Percentiles rank a stretch among this genome's conserved stretches.
These are phyloP conservation scores for Hanleya hanleyi DNA, from an alignment of 2,888 invertebrate species.

Conservation along the genomic window DNA sequence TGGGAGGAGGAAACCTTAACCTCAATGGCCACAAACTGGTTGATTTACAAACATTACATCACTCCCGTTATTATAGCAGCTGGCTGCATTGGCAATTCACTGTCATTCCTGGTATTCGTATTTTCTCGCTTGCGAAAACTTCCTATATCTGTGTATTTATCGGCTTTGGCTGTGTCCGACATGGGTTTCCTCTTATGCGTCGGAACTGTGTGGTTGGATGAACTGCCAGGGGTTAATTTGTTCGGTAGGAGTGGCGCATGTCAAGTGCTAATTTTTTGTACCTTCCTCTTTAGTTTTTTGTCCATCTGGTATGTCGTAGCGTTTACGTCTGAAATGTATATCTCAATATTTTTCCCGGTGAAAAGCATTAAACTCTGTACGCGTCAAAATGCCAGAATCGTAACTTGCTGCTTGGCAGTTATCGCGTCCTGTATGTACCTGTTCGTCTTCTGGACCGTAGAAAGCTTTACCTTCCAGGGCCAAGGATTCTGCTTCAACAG, in stretches of 20 bases:
- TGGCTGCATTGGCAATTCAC: conserved; percentile 51
- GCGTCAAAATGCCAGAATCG: conserved; percentile 36
- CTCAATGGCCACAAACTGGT: too few relatives aligned
- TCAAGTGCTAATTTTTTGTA: conserved; percentile 50
- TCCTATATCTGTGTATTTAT: conserved; percentile 53
- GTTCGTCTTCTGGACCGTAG: conserved; percentile 49
- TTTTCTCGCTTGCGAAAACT: conserved; percentile 46
- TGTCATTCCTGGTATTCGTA: conserved; percentile 52
- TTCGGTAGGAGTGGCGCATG: conserved; percentile 51
- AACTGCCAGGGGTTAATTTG: conserved; percentile 36
- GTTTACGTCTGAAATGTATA: conserved; percentile 56
- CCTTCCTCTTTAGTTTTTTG: conserved; percentile 56
- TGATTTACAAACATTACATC: conserved; percentile 38
- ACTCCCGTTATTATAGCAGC: conserved; percentile 50
- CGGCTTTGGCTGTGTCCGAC: conserved; percentile 51
- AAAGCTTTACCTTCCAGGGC: conserved; percentile 24
- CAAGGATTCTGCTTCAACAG: conserved; percentile 39
- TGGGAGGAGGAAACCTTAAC: too few relatives aligned
- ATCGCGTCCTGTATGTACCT: conserved; percentile 44
- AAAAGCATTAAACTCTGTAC: conserved; percentile 41
- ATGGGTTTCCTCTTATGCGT: conserved; percentile 51
- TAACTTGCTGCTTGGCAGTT: conserved; percentile 36
- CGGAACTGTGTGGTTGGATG: conserved; percentile 52
- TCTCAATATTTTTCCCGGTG: conserved; percentile 47
- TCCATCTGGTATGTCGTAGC: conserved; percentile 59